Conservation (phyloP, 2,797 vertebrate species). For the Cuniculus paca region DNA sequence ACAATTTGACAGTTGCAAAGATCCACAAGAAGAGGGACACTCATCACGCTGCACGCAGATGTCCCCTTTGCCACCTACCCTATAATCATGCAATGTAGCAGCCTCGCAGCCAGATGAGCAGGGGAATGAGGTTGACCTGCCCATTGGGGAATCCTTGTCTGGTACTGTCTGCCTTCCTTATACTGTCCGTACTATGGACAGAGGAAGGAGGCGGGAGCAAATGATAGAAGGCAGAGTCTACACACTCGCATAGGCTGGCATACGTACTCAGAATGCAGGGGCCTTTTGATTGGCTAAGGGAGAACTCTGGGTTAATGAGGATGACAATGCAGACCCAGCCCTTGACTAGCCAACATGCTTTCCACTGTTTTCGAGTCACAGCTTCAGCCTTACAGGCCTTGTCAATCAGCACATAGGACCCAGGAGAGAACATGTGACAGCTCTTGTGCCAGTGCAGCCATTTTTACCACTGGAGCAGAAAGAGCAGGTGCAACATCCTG, state of each 20-base stretch:
- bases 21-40: not conserved
- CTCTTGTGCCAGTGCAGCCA: not conserved
- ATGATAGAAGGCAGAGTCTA: conserved; percentile 15
- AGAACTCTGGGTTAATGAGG: not conserved
- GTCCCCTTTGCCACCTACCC: no score
- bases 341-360: not conserved
- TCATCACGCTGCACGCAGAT: not conserved
- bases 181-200: not conserved
- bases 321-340: not conserved
- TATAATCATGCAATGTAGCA: not conserved
- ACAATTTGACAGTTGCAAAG: not conserved
- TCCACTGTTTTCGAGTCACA: not conserved
- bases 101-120: not conserved
- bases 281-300: not conserved
- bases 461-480: conserved; percentile 15
- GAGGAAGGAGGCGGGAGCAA: not conserved
- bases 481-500: not conserved
- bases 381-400: not conserved
- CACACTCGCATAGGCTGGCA: not conserved
- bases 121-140: not conserved
- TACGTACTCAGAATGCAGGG: not conserved
- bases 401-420: not conserved
- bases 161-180: conserved; percentile 1
- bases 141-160: not conserved
- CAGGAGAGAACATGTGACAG: not conserved